Evolutionary conservation across 2,888 invertebrate species (phyloP).

Genomic region (Microdon myrmicae): DNA sequence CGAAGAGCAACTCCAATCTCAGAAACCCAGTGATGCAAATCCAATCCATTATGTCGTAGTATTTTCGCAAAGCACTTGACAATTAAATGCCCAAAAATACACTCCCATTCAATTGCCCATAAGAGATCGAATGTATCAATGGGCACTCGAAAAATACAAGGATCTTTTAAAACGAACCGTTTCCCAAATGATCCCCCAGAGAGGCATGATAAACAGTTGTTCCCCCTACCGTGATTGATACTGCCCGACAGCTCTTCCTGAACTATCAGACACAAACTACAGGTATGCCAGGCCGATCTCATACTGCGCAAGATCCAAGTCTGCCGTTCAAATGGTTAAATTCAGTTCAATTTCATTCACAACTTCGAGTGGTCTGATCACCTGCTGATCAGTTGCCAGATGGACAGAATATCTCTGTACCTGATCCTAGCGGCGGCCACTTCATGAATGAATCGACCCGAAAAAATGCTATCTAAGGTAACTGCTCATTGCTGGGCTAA

Average conservation of each 20-base stretch:
- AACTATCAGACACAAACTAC: neutral
- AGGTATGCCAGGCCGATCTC: neutral
- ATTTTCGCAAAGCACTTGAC: conserved; percentile 4
- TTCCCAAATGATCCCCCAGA: conserved; percentile 54
- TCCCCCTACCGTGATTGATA: conserved; percentile 18
- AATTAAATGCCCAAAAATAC: conserved; percentile 26
- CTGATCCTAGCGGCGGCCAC: conserved; percentile 28
- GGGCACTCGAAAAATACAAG: conserved; percentile 19
- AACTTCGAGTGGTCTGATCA: conserved; percentile 41
- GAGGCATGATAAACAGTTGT: conserved; percentile 61
- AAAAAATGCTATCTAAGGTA: conserved; percentile 22
- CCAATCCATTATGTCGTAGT: conserved; percentile 32
- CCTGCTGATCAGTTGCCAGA: conserved; percentile 41
- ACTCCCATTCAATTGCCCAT: conserved; percentile 39
- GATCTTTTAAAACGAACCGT: conserved; percentile 5
- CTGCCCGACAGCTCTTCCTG: conserved; percentile 20
- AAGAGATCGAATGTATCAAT: conserved; percentile 23
- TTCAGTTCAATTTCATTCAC: conserved; percentile 39
- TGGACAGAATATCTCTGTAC: conserved; percentile 20
- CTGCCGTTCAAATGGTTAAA: conserved; percentile 8
- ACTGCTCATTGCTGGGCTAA: conserved; percentile 19
- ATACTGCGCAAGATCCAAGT: conserved; percentile 23
- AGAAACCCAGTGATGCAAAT: conserved; percentile 44
- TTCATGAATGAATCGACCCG: conserved; percentile 49
- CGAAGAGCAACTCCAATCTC: neutral